Evolutionary conservation across 2,888 invertebrate genomes (phyloP), one percentile per base, ranked within the genome.

Genomic region (Rhodophaea formosa): DNA sequence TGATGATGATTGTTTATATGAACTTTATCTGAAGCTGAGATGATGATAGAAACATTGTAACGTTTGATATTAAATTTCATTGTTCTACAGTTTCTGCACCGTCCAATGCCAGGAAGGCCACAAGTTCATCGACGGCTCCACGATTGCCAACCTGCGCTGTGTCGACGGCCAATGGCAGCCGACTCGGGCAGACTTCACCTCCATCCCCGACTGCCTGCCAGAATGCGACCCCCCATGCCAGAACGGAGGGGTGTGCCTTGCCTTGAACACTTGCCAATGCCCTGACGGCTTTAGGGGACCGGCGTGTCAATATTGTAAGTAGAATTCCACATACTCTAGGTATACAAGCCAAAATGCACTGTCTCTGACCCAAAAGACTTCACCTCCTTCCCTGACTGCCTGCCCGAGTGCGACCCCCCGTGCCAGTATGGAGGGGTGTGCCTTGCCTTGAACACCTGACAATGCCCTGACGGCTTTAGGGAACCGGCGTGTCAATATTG

Each of bases 341-440:
- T n/a, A n/a, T n/a, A n/a, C n/a, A n/a, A n/a, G n/a, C n/a, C n/a
- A n/a, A n/a, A n/a, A n/a, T n/a, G n/a, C n/a, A n/a, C n/a, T n/a
- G n/a, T n/a, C n/a, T n/a, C n/a, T n/a, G n/a, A n/a, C n/a, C n/a
- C n/a, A n/a, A n/a, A n/a, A 0, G 94, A 95, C 62, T 92, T 94
- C 82, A 74, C 86, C 0, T 82, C 92, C 6, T 85, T 96, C 14
- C 95, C 96, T 0, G 94, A 96, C 78, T 96, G 96, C 74, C 74
- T 89, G 81, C 94, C 96, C 84, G 92, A 90, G 81, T 93, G 84
- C 67, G 69, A 68, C 55, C 96, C 96, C 0, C 92, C 94, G 0
- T 98, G 97, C 73, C 77, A 92, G 60, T 96, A 97, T 74, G 96
- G 95, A 0, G 97, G 97, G 0, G 92, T 93, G n/a, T 98, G 97